Percentiles rank a stretch among this genome's conserved stretches.
Conservation (phyloP, 2,797 vertebrate species). For the Acanthurus tractus region DNA sequence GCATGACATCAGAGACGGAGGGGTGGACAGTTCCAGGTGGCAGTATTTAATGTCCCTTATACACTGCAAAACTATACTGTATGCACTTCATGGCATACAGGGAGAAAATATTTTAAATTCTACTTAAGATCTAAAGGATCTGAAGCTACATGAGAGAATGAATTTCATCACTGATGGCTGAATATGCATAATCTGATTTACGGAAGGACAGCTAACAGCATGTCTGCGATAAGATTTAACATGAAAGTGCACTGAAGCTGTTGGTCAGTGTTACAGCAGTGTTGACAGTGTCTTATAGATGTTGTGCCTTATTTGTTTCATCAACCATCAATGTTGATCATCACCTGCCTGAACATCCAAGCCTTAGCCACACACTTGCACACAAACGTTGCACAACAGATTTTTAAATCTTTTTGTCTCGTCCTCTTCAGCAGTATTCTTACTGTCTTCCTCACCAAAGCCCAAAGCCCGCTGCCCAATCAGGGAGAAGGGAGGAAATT, state of each 20-base stretch:
- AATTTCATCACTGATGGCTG: constrained; percentile 15
- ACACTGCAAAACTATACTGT: constrained; percentile 42
- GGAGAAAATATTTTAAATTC: background rate
- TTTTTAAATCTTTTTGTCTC: constrained; percentile 27
- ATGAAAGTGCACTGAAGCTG: constrained; percentile 40
- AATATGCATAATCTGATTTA: constrained; percentile 65
- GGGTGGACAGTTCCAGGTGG: constrained; percentile 4
- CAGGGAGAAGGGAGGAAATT: constrained; percentile 46
- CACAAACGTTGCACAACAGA: background rate
- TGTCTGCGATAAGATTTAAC: constrained; percentile 17
- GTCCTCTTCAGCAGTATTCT: constrained; percentile 19
- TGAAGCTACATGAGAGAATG: constrained; percentile 27
- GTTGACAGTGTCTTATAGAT: constrained; percentile 26
- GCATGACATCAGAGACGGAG: constrained; percentile 13
- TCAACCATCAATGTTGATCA: constrained; percentile 25
- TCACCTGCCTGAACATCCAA: constrained; percentile 7
- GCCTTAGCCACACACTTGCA: background rate
- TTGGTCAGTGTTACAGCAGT: constrained; percentile 27
- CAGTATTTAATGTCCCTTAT: constrained; percentile 13
- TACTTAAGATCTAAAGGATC: constrained; percentile 30
- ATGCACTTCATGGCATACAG: constrained; percentile 5
- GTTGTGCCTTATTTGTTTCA: constrained; percentile 6
- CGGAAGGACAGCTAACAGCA: constrained; percentile 24
- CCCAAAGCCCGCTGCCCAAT: constrained; percentile 9
- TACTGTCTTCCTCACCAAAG: constrained; percentile 1